Conservation (phyloP, 2,888 invertebrate genomes). For the Ceraclea dissimilis region DNA sequence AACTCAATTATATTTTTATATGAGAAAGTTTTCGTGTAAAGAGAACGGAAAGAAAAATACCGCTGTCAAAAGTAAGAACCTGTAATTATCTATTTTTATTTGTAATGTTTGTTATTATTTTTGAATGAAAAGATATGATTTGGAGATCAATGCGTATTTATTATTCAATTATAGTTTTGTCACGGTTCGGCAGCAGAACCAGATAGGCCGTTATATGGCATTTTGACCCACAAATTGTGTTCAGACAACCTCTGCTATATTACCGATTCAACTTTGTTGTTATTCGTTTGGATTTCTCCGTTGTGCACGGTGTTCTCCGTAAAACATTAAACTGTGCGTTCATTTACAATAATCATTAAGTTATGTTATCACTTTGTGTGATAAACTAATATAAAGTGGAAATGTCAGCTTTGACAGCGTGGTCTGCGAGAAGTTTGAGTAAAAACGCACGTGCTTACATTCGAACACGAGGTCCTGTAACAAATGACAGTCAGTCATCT, state of each 20-base stretch:
- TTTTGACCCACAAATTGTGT: constrained; percentile 23
- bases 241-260: constrained; percentile 4
- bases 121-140: too few relatives aligned
- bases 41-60: constrained; percentile 8
- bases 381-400: background rate
- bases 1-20: constrained; percentile 15
- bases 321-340: background rate
- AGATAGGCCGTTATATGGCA: constrained; percentile 23
- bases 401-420: background rate
- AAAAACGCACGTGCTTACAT: background rate
- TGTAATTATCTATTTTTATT: constrained; percentile 6
- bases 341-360: background rate
- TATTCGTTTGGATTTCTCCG: background rate
- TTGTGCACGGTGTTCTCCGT: too few relatives aligned
- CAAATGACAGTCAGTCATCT: background rate
- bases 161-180: constrained; percentile 4
- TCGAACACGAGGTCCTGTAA: background rate
- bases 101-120: too few relatives aligned
- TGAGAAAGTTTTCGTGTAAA: constrained; percentile 11
- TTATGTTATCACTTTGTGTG: background rate
- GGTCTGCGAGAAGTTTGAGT: background rate
- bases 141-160: too few relatives aligned
- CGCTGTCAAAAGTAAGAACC: constrained; percentile 15
- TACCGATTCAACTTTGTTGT: background rate
- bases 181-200: constrained; percentile 13